Evolutionary conservation across 2,113 vertebrate genomes (phyloP), one percentile per base, ranked within the genome.

Genomic region (Fukomys damarensis): DNA sequence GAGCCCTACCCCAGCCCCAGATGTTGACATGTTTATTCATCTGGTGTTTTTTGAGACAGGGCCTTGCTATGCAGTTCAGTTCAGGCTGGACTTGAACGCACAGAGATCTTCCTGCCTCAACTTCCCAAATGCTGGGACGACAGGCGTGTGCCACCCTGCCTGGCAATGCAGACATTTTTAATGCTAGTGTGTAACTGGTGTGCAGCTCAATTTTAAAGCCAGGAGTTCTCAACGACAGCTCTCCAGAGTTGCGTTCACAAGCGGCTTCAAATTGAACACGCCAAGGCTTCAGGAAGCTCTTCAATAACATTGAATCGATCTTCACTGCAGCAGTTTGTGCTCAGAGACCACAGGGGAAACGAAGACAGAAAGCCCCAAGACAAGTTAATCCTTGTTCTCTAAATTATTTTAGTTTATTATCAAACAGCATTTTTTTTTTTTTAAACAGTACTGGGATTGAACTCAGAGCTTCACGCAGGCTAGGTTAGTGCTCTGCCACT

Each of bases 121-220:
- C 26, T 24, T 76, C 13, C 72, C 49, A 26, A 76, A 43, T 16
- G 26, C 26, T 28, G 43, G 28, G 72, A 30, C 17, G 72, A 49
- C 24, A 46, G 70, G 70, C 13, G 10, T 28, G 72, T 74, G 41
- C 72, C 41, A 46, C 72, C 41, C 72, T 28, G 41, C 41, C 43
- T 13, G 12, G 72, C 41, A 43, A 66, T 38, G 35, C 11, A 66
- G 14, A 76, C 5, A 87, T 58, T 61, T 88, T 85, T 54, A 82
- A 80, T 58, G 65, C 52, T 46, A 70, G 17, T 54, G 65, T 79
- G 22, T 41, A 76, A 59, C 7, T 70, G 43, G 41, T 38, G 22
- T 72, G 52, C 61, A 85, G 56, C 13, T 95, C 54, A 70, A 35
- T 89, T 86, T 96, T 80, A 88, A 92, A 94, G 9, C 30, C 46